Conservation (phyloP, 2,797 vertebrate species). For the Enteromius radiatus region DNA sequence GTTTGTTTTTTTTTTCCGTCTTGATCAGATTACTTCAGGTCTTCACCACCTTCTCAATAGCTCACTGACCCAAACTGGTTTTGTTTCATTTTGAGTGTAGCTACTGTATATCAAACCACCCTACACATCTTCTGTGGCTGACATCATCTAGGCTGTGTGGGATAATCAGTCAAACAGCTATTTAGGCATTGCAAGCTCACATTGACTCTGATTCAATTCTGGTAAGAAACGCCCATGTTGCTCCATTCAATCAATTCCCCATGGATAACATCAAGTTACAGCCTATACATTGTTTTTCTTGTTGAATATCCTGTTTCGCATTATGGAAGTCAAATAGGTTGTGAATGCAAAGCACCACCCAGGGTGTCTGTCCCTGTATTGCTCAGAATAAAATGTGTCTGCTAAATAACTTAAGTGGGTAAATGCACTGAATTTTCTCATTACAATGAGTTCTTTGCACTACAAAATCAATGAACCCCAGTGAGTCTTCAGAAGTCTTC, state of each 20-base stretch:
- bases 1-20: neutral
- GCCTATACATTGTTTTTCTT: too few relatives aligned
- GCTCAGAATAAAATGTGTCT: neutral
- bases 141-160: too few relatives aligned
- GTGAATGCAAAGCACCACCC: neutral
- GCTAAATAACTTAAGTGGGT: slow-evolving; percentile 12
- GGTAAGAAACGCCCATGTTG: neutral
- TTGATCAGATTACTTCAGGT: too few relatives aligned
- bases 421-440: neutral
- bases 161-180: neutral
- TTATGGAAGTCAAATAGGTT: neutral
- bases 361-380: neutral
- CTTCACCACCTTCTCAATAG: too few relatives aligned
- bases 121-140: neutral
- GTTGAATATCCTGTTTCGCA: neutral
- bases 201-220: neutral
- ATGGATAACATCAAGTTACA: neutral
- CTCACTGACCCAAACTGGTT: neutral
- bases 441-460: neutral
- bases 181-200: neutral
- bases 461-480: slow-evolving; percentile 5
- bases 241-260: neutral
- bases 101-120: neutral
- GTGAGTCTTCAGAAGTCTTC: neutral
- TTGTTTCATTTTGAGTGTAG: neutral